Base-by-base conservation (phyloP, 2,797 vertebrate genomes). In the Diplodus sargus region DNA sequence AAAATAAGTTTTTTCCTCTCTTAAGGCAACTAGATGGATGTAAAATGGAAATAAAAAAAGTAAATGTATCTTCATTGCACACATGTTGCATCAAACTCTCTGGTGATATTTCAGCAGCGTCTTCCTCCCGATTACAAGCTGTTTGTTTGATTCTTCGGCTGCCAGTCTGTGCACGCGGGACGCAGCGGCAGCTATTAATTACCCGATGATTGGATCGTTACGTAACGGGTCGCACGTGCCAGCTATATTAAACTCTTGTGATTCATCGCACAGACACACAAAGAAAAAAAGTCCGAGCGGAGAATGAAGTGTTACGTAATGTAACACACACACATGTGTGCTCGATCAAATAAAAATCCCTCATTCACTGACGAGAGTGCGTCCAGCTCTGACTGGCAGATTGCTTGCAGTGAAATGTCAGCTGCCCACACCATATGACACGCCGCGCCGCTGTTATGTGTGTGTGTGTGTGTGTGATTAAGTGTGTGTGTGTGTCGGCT, bases 401-500 rank as follows among this genome's bases (percentile, higher is more conserved):
- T 83, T 82, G 76, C 63, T 79, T 12, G 56, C 72, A 49, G 76
- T 61, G 74, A 91, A 89, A 90, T 83, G 87, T 86, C 89, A 91
- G 82, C 83, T 85, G 79, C 90, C 84, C 81, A 76, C 87, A 75
- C 74, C 63, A 45, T 60, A 51, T 22, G 9, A 20, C 77, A 72
- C 14, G 81, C 65, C 77, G 80, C 34, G 71, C 73, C 58, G 59
- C 71, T 65, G 68, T 52, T 62, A 10, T 39, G 8, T 51, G 25
- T 45, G 66, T 45, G 53, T 51, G 25, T 51, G n/a, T 61, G 42
- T 59, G 68, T 43, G 18, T 72, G 10, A 28, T 67, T 58, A 42
- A 59, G 70, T 66, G 61, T 66, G 65, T 61, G 42, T 66, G 65
- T 60, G 64, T 70, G 72, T 74, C 15, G 22, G 16, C 57, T 79